Conservation (phyloP, 2,797 vertebrate genomes). For the Picus viridis region DNA sequence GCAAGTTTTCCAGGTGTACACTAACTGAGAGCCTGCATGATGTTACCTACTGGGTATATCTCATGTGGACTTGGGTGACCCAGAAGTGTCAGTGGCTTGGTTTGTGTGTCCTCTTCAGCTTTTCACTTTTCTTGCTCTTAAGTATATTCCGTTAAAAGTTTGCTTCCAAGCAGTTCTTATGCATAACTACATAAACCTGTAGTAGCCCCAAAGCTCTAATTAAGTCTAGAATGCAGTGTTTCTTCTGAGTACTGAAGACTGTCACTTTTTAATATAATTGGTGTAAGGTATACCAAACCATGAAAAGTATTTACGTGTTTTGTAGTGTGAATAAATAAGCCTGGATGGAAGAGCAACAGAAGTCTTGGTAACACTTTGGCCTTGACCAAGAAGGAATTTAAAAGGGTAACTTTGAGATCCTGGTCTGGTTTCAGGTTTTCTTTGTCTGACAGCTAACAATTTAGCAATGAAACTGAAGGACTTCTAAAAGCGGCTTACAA, state of each 20-base stretch:
- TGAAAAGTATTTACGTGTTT: conserved; percentile 75
- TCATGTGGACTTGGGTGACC: conserved; percentile 49
- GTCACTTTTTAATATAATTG: conserved; percentile 59
- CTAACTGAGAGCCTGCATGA: conserved; percentile 65
- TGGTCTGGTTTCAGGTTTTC: conserved; percentile 73
- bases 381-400: conserved; percentile 72
- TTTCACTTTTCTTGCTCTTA: conserved; percentile 58
- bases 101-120: conserved; percentile 52
- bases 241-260: conserved; percentile 69
- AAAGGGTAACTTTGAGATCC: conserved; percentile 74
- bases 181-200: conserved; percentile 48
- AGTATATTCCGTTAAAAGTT: conserved; percentile 42
- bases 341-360: conserved; percentile 70
- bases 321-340: conserved; percentile 75
- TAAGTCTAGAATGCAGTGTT: conserved; percentile 69
- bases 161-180: conserved; percentile 34
- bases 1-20: conserved; percentile 58
- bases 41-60: conserved; percentile 57
- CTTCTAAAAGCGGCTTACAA: conserved; percentile 9
- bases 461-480: conserved; percentile 35
- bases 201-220: conserved; percentile 59
- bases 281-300: conserved; percentile 72
- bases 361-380: conserved; percentile 72
- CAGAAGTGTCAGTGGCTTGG: conserved; percentile 63
- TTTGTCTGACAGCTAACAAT: conserved; percentile 57